A percentile compares a stretch with the other conserved stretches of the same genome.
Conservation (phyloP, 1,140 invertebrate genomes). For the Colletes latitarsis region DNA sequence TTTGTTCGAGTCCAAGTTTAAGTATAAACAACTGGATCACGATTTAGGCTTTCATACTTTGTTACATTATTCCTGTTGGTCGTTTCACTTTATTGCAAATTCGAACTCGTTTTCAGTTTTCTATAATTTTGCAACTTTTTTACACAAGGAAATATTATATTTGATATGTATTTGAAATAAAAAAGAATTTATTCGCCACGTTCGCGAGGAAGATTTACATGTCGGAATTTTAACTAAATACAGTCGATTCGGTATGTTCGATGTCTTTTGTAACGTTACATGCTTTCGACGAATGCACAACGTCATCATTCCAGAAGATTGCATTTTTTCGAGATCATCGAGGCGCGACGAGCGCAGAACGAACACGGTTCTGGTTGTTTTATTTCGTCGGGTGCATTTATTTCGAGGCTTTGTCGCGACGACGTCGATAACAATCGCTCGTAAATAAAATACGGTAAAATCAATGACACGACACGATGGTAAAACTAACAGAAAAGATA, state of each 20-base stretch:
- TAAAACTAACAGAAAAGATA: background rate
- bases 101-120: too few relatives aligned
- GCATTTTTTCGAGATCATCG: conserved; percentile 31
- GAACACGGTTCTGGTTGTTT: conserved; percentile 1
- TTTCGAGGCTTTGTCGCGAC: background rate
- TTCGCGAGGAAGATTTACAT: too few relatives aligned
- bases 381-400: conserved; percentile 1
- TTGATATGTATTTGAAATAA: too few relatives aligned
- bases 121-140: too few relatives aligned
- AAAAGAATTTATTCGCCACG: too few relatives aligned
- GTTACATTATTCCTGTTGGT: too few relatives aligned
- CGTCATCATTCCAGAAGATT: conserved; percentile 36
- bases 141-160: too few relatives aligned
- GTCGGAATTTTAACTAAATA: too few relatives aligned
- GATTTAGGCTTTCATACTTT: too few relatives aligned
- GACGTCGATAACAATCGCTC: background rate
- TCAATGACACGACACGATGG: background rate
- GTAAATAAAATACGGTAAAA: background rate
- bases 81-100: too few relatives aligned
- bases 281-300: conserved; percentile 13
- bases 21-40: too few relatives aligned
- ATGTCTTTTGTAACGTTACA: background rate
- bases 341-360: conserved; percentile 19
- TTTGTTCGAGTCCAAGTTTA: too few relatives aligned
- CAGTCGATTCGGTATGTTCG: background rate